Base-by-base conservation (phyloP, 1,140 invertebrate species). In the Meloidogyne hapla region DNA sequence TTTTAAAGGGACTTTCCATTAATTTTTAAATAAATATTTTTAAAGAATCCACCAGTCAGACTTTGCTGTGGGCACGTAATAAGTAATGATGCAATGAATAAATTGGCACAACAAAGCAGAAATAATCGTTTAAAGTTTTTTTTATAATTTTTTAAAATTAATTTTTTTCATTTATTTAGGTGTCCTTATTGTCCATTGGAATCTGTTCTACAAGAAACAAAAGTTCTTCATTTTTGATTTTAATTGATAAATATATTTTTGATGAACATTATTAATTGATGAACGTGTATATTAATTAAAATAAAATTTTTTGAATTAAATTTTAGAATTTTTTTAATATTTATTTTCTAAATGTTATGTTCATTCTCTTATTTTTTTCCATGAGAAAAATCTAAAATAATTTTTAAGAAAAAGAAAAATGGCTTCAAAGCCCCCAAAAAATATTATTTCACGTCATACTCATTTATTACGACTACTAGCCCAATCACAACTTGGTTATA, bases 181-280 rank as follows among this genome's bases (percentile, higher is more conserved):
- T 99, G 96, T 88, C 95, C 95, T 1, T 98, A 98, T 88, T 98
- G 96, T 85, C 96, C 96, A 8, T 92, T 96, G 84, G 95, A 98
- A 89, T 95, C 97, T 87, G 93, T 92, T 87, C 93, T 94, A 48
- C 90, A 92, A 74, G 95, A 98, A 87, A 95, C 95, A 23, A 91
- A 92, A 87, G 91, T 93, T 85, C 94, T 98, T 86, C 92, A 92
- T 87, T 96, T 98, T 90, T 97, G 86, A 84, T 25, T 40, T 2
- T 13, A 2, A 21, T 70, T 25, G 21, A 45, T 45, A 9, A 13
- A 33, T 33, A n/a, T n/a, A n/a, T n/a, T n/a, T n/a, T n/a, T n/a
- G n/a, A n/a, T n/a, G n/a, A n/a, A n/a, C n/a, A n/a, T n/a, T n/a
- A n/a, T n/a, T n/a, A n/a, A n/a, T n/a, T n/a, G n/a, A n/a, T n/a